phyloP scores from a whole-genome alignment of 2,888 invertebrate species.

The Apantesis nais region DNA sequence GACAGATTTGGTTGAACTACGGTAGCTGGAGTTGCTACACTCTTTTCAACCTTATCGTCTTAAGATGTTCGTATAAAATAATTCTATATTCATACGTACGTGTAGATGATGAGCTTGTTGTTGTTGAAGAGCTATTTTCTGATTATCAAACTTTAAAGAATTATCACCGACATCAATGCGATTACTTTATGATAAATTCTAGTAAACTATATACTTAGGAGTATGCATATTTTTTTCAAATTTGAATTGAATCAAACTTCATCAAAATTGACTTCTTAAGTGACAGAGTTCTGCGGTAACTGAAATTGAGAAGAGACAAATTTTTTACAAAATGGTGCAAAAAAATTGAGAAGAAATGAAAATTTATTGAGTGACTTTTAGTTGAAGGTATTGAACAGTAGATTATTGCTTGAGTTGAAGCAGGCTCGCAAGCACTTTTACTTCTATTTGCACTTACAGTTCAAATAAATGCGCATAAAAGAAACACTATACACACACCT shows the following conservation, averaged over 20 bases:
- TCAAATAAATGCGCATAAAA: too few relatives aligned
- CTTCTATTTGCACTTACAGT: neutral
- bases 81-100: neutral
- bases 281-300: too few relatives aligned
- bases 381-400: neutral
- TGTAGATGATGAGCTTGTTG: neutral
- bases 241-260: too few relatives aligned
- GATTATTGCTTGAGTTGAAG: neutral
- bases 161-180: neutral
- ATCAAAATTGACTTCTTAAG: too few relatives aligned
- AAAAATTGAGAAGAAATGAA: too few relatives aligned
- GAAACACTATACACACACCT: too few relatives aligned
- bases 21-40: slow-evolving; percentile 31
- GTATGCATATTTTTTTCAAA: too few relatives aligned
- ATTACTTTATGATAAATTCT: neutral
- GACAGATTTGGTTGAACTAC: slow-evolving; percentile 53
- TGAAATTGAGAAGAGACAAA: too few relatives aligned
- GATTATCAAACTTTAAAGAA: neutral
- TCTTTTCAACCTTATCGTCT: slow-evolving; percentile 8
- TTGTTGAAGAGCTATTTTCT: neutral
- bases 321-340: too few relatives aligned
- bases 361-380: too few relatives aligned
- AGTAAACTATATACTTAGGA: neutral
- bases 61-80: neutral
- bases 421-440: neutral